phyloP scores from a whole-genome alignment of 2,797 vertebrate species.

The Melanitta fusca region DNA sequence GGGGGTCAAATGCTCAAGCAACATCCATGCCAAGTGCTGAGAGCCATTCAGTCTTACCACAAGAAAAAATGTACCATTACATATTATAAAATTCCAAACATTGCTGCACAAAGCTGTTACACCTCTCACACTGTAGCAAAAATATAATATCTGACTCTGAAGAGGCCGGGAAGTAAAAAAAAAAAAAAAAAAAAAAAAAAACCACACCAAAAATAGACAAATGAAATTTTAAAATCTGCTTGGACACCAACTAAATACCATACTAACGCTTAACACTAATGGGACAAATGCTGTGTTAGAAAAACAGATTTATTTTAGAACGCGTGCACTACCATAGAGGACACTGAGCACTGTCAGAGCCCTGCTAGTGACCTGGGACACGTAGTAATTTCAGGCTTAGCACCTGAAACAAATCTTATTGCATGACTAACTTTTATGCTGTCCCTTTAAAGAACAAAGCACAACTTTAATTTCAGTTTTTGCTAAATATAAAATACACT shows the following conservation, averaged over 20 bases:
- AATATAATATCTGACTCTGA: background rate
- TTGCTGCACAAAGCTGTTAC: background rate
- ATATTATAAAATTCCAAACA: background rate
- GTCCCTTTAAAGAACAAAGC: background rate
- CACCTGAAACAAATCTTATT: conserved; percentile 4
- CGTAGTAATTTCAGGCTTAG: background rate
- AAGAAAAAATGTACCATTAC: background rate
- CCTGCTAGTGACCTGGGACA: background rate
- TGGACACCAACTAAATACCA: background rate
- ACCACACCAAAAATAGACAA: background rate
- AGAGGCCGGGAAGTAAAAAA: background rate
- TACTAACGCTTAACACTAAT: background rate
- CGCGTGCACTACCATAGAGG: background rate
- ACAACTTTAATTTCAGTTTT: background rate
- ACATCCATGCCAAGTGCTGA: background rate
- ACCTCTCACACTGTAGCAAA: background rate
- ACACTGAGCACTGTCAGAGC: background rate
- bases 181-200: no score
- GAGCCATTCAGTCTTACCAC: background rate
- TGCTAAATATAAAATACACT: conserved; percentile 2
- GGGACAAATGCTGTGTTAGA: background rate
- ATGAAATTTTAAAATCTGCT: background rate
- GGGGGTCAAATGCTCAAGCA: background rate
- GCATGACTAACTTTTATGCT: background rate
- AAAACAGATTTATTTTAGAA: background rate